Base-by-base conservation (phyloP, 2,888 invertebrate genomes). In the Candidula unifasciata region DNA sequence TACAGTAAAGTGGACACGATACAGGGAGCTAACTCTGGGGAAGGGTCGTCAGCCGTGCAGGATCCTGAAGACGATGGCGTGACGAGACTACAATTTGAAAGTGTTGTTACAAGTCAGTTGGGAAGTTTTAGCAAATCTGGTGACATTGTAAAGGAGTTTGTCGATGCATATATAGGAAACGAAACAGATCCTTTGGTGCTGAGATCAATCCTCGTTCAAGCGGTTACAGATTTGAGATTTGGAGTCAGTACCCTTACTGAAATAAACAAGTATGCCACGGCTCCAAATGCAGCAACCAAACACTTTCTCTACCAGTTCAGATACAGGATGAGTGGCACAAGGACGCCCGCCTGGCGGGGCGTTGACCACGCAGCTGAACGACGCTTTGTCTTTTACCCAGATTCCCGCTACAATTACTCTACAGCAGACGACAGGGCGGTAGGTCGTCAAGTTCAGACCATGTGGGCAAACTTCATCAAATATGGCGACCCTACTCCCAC, bases 381-480 rank as follows among this genome's bases (percentile, higher is more conserved):
- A 18, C 64, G 30, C 35, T 74, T 74, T 44, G 74, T 82, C 18
- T 74, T 74, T 24, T 64, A 44, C 74, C 33, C 57, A 30, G 60
- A n/a, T 30, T 13, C 30, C n/a, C n/a, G 27, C 5, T 71, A 44
- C 44, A 3, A 33, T 54, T 71, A 52, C 52, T 21, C 24, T 24
- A 69, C 80, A 52, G 35, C 66, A n/a, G 35, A 33, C n/a, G 83
- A 83, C 69, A 69, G 18, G 16, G 24, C 33, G 10, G 78, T 83
- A 2, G 69, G 60, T 44, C 35, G 66, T 16, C 27, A 16, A 24
- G 77, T 82, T 24, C 73, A 64, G n/a, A 77, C 68, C 21, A 77
- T 82, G 82, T 82, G 77, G 82, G 44, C 35, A 10, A 81, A 81
- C 27, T 81, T 81, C 57, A 52, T 73, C 30, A 81, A 81, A 52